phyloP scores from a whole-genome alignment of 2,797 vertebrate genomes.

The Trichosurus vulpecula region DNA sequence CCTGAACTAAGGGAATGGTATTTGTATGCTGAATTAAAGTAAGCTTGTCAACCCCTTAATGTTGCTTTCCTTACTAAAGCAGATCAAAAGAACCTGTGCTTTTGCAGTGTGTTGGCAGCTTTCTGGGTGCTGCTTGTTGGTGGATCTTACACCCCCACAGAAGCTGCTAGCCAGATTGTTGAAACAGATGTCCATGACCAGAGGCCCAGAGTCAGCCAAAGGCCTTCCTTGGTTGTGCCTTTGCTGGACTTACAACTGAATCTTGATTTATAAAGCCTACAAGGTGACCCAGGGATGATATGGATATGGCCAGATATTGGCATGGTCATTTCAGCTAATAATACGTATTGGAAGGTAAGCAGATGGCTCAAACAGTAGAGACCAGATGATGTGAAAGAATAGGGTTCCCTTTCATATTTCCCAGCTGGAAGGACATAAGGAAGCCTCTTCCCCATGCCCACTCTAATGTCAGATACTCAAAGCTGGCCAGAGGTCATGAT shows the following conservation, averaged over 20 bases:
- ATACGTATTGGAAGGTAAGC: constrained; percentile 44
- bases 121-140: too few relatives aligned
- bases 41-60: too few relatives aligned
- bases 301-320: constrained; percentile 54
- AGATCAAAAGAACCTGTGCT: too few relatives aligned
- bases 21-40: too few relatives aligned
- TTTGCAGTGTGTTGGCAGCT: too few relatives aligned
- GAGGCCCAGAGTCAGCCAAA: constrained; percentile 64
- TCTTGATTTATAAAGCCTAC: constrained; percentile 42
- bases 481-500: constrained; percentile 1
- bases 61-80: too few relatives aligned
- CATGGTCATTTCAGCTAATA: constrained; percentile 53
- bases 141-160: too few relatives aligned
- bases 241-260: constrained; percentile 41
- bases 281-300: constrained; percentile 70
- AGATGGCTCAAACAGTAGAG: constrained; percentile 51
- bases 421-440: neutral
- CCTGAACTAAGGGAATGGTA: too few relatives aligned
- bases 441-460: neutral
- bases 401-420: neutral
- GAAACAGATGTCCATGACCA: constrained; percentile 57
- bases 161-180: too few relatives aligned
- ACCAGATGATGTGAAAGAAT: constrained; percentile 15
- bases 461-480: constrained; percentile 27
- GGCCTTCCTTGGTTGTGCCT: neutral